Evolutionary conservation across 2,888 invertebrate genomes (phyloP).

Genomic region (Adelphocoris suturalis): DNA sequence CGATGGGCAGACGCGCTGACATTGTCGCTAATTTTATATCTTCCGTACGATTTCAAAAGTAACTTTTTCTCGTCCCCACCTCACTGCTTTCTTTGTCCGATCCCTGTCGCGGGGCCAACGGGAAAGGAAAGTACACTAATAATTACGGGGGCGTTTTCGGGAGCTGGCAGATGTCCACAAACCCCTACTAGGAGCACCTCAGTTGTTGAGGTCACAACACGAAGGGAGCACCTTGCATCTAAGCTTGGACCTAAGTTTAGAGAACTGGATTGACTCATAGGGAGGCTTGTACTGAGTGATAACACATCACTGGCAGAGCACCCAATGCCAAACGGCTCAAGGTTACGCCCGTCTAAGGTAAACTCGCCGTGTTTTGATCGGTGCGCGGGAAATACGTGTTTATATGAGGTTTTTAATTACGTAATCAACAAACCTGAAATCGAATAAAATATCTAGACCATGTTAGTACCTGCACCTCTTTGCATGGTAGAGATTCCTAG

Average conservation of each 20-base stretch:
- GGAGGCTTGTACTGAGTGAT: slow-evolving; percentile 40
- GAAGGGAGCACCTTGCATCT: slow-evolving; percentile 47
- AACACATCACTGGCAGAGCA: slow-evolving; percentile 33
- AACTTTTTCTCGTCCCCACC: not conserved
- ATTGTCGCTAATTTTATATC: not conserved
- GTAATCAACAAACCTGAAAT: no score
- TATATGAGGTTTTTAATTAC: no score
- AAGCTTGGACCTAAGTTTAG: slow-evolving; percentile 38
- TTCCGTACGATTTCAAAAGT: not conserved
- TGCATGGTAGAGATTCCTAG: no score
- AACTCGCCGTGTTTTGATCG: slow-evolving; percentile 36
- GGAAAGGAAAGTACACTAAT: slow-evolving; percentile 47
- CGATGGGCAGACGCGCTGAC: no score
- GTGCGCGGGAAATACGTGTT: not conserved
- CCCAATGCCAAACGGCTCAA: slow-evolving; percentile 40
- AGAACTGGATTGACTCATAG: slow-evolving; percentile 44
- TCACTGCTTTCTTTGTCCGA: not conserved
- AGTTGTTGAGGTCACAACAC: slow-evolving; percentile 45
- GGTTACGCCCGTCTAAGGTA: slow-evolving; percentile 32
- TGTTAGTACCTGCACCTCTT: no score
- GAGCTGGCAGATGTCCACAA: slow-evolving; percentile 34
- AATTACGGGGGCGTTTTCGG: slow-evolving; percentile 40
- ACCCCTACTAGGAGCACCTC: slow-evolving; percentile 38
- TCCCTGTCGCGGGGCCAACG: not conserved
- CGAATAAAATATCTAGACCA: no score